Conservation (phyloP, 2,797 vertebrate genomes). For the Anabacerthia variegaticeps region DNA sequence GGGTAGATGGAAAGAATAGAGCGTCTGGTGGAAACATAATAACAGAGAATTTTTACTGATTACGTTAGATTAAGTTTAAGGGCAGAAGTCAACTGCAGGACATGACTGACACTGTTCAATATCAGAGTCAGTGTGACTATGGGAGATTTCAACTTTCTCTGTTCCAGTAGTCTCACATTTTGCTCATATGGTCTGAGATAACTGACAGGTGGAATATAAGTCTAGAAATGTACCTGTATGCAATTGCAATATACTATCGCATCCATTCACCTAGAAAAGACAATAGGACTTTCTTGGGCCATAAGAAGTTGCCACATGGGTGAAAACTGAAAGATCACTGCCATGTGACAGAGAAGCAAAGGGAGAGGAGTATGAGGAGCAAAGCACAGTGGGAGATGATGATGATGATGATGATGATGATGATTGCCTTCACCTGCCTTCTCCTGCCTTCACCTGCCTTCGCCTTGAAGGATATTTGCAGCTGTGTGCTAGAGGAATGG, state of each 20-base stretch:
- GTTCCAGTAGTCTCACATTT: not conserved
- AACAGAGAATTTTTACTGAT: not conserved
- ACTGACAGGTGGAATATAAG: not conserved
- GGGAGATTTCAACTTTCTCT: not conserved
- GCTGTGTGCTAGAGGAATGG: not conserved
- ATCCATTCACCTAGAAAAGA: not conserved
- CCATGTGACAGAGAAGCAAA: not conserved
- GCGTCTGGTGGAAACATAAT: not conserved
- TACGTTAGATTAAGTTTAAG: not conserved
- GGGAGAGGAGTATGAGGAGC: not conserved
- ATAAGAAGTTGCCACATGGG: accelerated
- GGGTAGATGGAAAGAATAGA: not conserved
- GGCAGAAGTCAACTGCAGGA: not conserved
- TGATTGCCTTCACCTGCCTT: not conserved
- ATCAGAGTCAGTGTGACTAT: not conserved
- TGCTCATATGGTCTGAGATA: not conserved
- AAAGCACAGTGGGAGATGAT: not conserved
- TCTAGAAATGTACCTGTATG: not conserved
- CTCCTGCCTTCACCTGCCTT: not conserved
- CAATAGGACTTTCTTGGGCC: not conserved
- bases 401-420: too few species aligned
- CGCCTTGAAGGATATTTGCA: not conserved
- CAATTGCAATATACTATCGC: not conserved
- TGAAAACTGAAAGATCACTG: not conserved
- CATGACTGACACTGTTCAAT: not conserved